A percentile compares a stretch with the other conserved stretches of the same genome.
These are phyloP conservation scores for Heliconius ismenius DNA, from an alignment of 2,888 invertebrate genomes.

Conservation along the genomic window DNA sequence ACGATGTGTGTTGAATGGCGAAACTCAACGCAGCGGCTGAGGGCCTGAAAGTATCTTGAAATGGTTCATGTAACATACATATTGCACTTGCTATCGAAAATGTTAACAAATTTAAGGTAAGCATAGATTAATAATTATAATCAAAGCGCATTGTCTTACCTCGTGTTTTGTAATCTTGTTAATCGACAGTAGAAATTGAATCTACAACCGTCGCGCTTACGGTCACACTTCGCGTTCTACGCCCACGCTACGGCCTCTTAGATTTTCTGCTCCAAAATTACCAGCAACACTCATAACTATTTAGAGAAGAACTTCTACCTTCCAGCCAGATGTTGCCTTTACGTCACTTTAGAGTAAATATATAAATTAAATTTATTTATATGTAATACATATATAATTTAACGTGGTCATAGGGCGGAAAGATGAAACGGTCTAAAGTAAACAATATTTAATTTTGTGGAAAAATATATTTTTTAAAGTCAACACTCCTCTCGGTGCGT, in stretches of 20 bases:
- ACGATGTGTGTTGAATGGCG: too few species aligned
- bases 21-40: too few species aligned
- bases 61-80: too few species aligned
- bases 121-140: too few species aligned
- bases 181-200: too few species aligned
- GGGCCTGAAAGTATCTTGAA: too few species aligned
- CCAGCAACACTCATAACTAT: not conserved
- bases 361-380: constrained; percentile 19
- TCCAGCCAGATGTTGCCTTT: not conserved
- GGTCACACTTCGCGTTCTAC: too few species aligned
- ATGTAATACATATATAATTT: constrained; percentile 2
- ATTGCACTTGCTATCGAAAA: too few species aligned
- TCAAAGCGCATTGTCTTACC: too few species aligned
- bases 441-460: constrained; percentile 17
- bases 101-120: too few species aligned
- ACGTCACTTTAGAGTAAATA: constrained; percentile 7
- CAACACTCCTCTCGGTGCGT: constrained; percentile 3
- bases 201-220: not conserved
- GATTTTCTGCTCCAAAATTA: not conserved
- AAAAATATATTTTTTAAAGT: not conserved
- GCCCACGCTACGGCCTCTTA: too few species aligned
- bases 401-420: constrained; percentile 4
- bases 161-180: too few species aligned
- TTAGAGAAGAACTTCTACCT: not conserved
- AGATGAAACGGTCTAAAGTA: constrained; percentile 20